Percentiles rank a stretch among this genome's conserved stretches.
Conservation (phyloP, 2,797 vertebrate genomes). For the Salarias fasciatus region DNA sequence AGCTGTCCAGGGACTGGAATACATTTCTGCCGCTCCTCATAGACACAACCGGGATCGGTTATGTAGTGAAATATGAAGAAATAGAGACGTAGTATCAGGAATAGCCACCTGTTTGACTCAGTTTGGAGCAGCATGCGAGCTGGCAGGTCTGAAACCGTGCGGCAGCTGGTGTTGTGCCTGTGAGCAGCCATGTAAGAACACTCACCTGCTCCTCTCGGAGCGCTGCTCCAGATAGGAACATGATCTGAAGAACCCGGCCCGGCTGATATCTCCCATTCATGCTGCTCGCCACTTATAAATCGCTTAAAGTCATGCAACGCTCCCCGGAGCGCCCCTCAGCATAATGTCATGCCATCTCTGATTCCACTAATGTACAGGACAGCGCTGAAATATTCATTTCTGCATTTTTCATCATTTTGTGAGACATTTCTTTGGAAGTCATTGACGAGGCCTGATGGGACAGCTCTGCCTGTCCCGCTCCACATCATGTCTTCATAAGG, state of each 20-base stretch:
- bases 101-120: constrained; percentile 29
- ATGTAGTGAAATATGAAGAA: background rate
- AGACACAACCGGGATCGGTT: too few species aligned
- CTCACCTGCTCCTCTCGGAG: constrained; percentile 18
- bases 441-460: constrained; percentile 19
- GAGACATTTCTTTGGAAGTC: constrained; percentile 32
- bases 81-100: background rate
- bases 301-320: constrained; percentile 21
- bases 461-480: background rate
- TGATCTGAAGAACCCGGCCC: constrained; percentile 22
- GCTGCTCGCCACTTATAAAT: constrained; percentile 16
- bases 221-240: constrained; percentile 8
- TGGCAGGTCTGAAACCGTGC: background rate
- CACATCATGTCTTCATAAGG: too few species aligned
- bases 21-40: too few species aligned
- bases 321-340: constrained; percentile 1
- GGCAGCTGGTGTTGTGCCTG: constrained; percentile 47
- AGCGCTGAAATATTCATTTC: constrained; percentile 50
- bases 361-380: constrained; percentile 15
- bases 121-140: constrained; percentile 8
- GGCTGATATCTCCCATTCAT: constrained; percentile 9
- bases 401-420: constrained; percentile 36
- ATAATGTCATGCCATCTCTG: constrained; percentile 29
- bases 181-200: constrained; percentile 44
- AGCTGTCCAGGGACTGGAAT: background rate